Conservation (phyloP, 2,888 invertebrate genomes). For the Didymodactylos carnosus region DNA sequence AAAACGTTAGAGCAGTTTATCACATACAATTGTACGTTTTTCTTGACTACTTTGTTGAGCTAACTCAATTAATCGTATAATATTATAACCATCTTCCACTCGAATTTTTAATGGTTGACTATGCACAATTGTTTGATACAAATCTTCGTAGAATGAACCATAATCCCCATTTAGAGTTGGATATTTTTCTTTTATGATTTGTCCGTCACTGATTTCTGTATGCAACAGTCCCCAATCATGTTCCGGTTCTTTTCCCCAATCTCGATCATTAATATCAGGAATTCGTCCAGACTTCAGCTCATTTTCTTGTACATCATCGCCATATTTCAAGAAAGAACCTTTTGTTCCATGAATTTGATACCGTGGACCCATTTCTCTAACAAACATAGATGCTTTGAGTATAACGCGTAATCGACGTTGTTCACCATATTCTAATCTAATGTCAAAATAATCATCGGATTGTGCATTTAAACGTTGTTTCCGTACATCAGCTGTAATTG, state of each 20-base stretch:
- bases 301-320: neutral
- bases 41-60: neutral
- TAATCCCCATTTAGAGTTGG: neutral
- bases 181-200: neutral
- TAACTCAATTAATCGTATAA: neutral
- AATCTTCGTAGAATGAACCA: neutral
- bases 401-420: neutral
- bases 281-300: neutral
- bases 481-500: neutral
- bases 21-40: neutral
- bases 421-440: neutral
- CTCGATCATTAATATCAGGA: neutral
- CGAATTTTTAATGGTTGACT: neutral
- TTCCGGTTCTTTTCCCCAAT: neutral
- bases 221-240: neutral
- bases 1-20: neutral
- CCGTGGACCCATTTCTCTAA: neutral
- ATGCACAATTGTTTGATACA: neutral
- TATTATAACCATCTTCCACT: neutral
- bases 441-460: neutral
- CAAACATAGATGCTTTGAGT: neutral
- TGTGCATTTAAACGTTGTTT: neutral
- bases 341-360: neutral
- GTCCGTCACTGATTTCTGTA: neutral
- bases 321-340: neutral